Evolutionary conservation across 2,888 invertebrate genomes (phyloP), one percentile per base, ranked within the genome.

Genomic region (Ennomos erosarius): DNA sequence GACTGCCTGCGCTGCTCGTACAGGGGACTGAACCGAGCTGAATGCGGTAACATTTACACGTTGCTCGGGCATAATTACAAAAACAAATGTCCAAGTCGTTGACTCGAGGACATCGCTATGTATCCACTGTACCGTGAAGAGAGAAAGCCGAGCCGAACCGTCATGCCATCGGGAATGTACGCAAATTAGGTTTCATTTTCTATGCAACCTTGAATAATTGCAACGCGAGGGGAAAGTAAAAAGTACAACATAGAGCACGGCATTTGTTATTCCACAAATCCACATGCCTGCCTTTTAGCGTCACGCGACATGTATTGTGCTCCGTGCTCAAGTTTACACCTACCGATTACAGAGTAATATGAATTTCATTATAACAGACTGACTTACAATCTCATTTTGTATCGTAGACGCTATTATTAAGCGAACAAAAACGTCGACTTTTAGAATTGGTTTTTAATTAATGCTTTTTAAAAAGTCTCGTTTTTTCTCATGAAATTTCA

Each of bases 111-210:
- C 54, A 53, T 49, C 75, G 70, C 65, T 60, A 65, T 71, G 67
- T 67, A 74, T 56, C 70, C 82, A 72, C 67, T 79, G 79, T 77
- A 72, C 73, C 88, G 70, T 85, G 84, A 84, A 79, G 74, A 73
- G 87, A 82, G 90, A 90, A 88, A 90, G 87, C 87, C 71, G 61
- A 57, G 44, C 49, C 57, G 50, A 65, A 69, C 63, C 64, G 69
- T 64, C 73, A 75, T 74, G 69, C 66, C 71, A 76, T 75, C 73
- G 72, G 78, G 79, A 79, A 80, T 78, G 75, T 76, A 80, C 75
- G 78, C 74, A 76, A 81, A 84, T 81, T 72, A 72, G 77, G 75
- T 85, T 84, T 85, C 85, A 70, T 76, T 87, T 86, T 87, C 86
- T 79, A 81, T 76, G 69, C 69, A 74, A 74, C 72, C 71, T 72